Evolutionary conservation across 2,888 invertebrate genomes (phyloP).

Genomic region (Calliphora vomitoria): DNA sequence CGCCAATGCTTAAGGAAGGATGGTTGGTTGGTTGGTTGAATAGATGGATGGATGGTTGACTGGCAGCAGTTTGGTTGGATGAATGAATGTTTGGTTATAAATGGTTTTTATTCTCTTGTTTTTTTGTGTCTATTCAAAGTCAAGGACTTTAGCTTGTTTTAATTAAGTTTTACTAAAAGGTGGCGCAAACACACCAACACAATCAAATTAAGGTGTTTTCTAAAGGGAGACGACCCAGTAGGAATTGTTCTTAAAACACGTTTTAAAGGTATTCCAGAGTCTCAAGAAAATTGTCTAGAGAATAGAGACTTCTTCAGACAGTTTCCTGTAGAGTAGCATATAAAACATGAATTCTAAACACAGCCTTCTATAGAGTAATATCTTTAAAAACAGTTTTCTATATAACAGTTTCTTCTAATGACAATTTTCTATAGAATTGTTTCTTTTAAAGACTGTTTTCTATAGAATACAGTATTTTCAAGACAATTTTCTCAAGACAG

Average conservation of each 20-base stretch:
- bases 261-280: too few species aligned
- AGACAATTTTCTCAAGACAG: too few species aligned
- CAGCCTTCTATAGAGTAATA: too few species aligned
- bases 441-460: too few species aligned
- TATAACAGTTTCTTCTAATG: too few species aligned
- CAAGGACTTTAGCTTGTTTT: constrained; percentile 72
- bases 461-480: too few species aligned
- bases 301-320: too few species aligned
- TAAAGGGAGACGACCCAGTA: constrained; percentile 5
- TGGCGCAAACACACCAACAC: constrained; percentile 39
- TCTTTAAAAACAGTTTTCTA: too few species aligned
- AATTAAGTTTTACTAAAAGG: constrained; percentile 71
- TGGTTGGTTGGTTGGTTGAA: constrained; percentile 32
- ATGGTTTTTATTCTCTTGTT: constrained; percentile 44
- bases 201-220: constrained; percentile 41
- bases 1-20: constrained; percentile 50
- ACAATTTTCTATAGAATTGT: too few species aligned
- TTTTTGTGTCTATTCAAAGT: constrained; percentile 63
- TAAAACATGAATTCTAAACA: too few species aligned
- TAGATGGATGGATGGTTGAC: background rate
- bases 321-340: too few species aligned
- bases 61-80: background rate
- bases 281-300: too few species aligned
- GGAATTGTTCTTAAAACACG: constrained; percentile 10
- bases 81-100: constrained; percentile 54